phyloP scores from a whole-genome alignment of 2,113 vertebrate species.

The Clarias batrachus region DNA sequence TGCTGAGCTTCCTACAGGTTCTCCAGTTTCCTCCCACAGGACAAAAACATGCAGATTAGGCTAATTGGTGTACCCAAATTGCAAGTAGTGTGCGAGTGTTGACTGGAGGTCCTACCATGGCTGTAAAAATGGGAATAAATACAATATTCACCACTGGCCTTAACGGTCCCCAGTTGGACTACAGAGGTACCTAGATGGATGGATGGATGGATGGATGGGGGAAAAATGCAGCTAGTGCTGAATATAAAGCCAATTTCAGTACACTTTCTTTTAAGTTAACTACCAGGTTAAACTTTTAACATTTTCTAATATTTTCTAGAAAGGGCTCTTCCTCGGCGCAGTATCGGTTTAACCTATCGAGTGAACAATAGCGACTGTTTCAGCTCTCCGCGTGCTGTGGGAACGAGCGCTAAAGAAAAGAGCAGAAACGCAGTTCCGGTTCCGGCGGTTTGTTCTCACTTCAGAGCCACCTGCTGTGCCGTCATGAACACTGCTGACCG shows the following conservation, averaged over 20 bases:
- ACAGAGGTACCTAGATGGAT: no score
- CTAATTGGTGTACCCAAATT: no score
- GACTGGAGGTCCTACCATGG: no score
- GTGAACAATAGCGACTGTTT: neutral
- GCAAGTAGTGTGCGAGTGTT: no score
- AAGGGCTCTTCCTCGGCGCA: neutral
- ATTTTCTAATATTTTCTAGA: neutral
- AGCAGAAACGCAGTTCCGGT: neutral
- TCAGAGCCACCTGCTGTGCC: neutral
- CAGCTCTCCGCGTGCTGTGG: neutral
- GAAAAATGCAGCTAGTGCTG: neutral
- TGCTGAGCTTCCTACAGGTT: no score
- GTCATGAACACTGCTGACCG: neutral
- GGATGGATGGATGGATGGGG: no score
- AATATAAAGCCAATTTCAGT: neutral
- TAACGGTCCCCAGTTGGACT: no score
- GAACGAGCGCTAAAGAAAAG: neutral
- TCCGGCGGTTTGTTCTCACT: slow-evolving; percentile 11
- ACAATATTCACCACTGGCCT: no score
- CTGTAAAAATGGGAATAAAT: no score
- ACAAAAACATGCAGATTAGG: no score
- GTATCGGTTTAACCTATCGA: neutral
- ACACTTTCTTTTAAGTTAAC: neutral
- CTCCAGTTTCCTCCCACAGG: no score
- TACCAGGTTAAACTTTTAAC: neutral